Base-by-base conservation (phyloP, 1,140 invertebrate genomes). In the Mactra quadrangularis region DNA sequence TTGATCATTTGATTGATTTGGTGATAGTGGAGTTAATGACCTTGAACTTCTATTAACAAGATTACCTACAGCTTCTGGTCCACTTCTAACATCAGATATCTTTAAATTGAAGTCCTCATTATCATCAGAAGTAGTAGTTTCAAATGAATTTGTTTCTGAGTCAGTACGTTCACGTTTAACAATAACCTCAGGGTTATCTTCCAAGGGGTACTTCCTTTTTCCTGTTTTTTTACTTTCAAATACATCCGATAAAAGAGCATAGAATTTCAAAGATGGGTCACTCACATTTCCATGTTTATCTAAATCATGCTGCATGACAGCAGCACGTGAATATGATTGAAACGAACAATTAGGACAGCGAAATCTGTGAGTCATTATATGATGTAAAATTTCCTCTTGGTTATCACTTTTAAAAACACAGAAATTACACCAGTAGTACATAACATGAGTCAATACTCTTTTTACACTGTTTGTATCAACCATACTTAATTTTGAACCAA, bases 401-500 rank as follows among this genome's bases (percentile, higher is more conserved):
- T 68, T 82, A 52, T 87, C 85, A 13, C 85, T 85, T 53, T 87
- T 85, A 62, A 81, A 90, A 6, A 88, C 82, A 82, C 90, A 91
- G 79, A 91, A 91, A 59, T 91, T 91, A 72, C 90, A 91, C 89
- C 89, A 91, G 53, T 87, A 91, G 47, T 78, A 88, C 4, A 85
- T 38, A 74, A 90, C 88, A 19, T 84, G 86, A n/a, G 86, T 85
- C 11, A 89, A 71, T 15, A 88, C 50, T 29, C 76, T 74, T 7
- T 85, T 86, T 45, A 72, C 75, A 22, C 66, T 64, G n/a, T 85
- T 83, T 72, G 86, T 74, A 3, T 88, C 59, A 38, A 86, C 77
- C 27, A 88, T 83, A n/a, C n/a, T n/a, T n/a, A n/a, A n/a, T 33
- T 88, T 87, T 22, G 87, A 87, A 6, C 87, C 76, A 2, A 91